Evolutionary conservation across 2,113 vertebrate genomes (phyloP).

Genomic region (Indicator maculatus): DNA sequence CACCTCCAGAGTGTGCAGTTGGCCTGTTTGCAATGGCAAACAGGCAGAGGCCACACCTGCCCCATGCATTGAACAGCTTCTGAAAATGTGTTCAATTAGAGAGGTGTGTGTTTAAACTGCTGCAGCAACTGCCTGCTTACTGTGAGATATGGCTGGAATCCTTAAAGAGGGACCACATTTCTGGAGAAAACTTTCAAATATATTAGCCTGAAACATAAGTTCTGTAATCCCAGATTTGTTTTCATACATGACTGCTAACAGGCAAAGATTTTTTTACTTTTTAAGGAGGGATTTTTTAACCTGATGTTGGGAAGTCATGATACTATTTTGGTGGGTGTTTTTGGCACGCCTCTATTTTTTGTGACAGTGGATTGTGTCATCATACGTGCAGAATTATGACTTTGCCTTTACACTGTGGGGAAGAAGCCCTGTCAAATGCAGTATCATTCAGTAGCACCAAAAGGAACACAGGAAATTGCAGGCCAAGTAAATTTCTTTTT

Average conservation of each 20-base stretch:
- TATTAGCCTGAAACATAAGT: background rate
- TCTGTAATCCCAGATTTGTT: background rate
- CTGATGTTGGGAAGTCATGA: conserved; percentile 51
- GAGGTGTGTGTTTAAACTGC: conserved; percentile 6
- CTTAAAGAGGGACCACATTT: conserved; percentile 70
- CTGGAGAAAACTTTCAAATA: conserved; percentile 61
- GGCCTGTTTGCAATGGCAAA: background rate
- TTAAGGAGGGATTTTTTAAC: conserved; percentile 28
- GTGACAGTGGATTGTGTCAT: background rate
- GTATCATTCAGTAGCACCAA: conserved; percentile 63
- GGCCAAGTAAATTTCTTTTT: conserved; percentile 83
- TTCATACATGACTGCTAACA: background rate
- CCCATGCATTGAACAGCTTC: background rate
- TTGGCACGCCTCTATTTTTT: conserved; percentile 30
- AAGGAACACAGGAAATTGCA: conserved; percentile 62
- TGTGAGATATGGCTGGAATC: conserved; percentile 65
- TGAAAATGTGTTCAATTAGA: background rate
- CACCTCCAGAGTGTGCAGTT: background rate
- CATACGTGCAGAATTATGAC: conserved; percentile 42
- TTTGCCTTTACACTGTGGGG: conserved; percentile 45
- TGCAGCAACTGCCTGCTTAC: conserved; percentile 52
- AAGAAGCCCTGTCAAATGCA: conserved; percentile 57
- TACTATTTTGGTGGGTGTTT: conserved; percentile 26
- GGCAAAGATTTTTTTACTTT: background rate
- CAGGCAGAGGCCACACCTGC: background rate